A percentile compares a stretch with the other conserved stretches of the same genome.
Evolutionary conservation across 2,888 invertebrate genomes (phyloP).

Genomic region (Charanyca ferruginea): DNA sequence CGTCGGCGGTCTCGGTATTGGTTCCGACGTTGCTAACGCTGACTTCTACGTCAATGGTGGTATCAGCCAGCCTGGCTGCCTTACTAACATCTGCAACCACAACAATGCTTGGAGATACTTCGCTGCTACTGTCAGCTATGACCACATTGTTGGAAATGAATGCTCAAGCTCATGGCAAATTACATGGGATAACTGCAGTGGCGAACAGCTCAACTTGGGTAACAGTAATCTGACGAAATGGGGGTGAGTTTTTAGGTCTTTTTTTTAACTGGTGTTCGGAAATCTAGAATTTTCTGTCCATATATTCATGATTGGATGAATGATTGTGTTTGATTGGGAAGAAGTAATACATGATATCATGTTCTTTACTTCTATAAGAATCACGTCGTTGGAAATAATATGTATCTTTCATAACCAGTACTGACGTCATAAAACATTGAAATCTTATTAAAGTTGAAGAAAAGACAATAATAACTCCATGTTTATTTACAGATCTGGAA

Average conservation of each 20-base stretch:
- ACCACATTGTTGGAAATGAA: conserved; percentile 75
- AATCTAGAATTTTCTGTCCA: too few relatives aligned
- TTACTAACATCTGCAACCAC: conserved; percentile 77
- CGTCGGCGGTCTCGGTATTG: conserved; percentile 84
- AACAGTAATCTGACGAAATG: conserved; percentile 72
- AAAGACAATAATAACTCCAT: neutral
- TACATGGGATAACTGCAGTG: conserved; percentile 73
- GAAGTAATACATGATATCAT: too few relatives aligned
- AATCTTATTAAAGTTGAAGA: neutral
- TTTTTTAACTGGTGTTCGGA: neutral
- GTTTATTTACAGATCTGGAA: conserved; percentile 70
- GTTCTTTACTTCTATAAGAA: too few relatives aligned
- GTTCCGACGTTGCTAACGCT: conserved; percentile 85
- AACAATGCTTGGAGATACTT: conserved; percentile 81
- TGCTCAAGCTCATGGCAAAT: conserved; percentile 75
- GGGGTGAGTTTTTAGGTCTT: conserved; percentile 66
- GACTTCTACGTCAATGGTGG: conserved; percentile 92
- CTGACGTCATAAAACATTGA: too few relatives aligned
- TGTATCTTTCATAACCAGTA: too few relatives aligned
- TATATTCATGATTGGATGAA: too few relatives aligned
- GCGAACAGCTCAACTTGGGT: conserved; percentile 74
- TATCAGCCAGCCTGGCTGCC: conserved; percentile 79
- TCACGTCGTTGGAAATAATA: too few relatives aligned
- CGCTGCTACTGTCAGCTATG: conserved; percentile 75
- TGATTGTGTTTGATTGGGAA: too few relatives aligned